These are phyloP conservation scores for Campylomormyrus tamandua DNA, from an alignment of 2,113 vertebrate species.

Conservation along the genomic window DNA sequence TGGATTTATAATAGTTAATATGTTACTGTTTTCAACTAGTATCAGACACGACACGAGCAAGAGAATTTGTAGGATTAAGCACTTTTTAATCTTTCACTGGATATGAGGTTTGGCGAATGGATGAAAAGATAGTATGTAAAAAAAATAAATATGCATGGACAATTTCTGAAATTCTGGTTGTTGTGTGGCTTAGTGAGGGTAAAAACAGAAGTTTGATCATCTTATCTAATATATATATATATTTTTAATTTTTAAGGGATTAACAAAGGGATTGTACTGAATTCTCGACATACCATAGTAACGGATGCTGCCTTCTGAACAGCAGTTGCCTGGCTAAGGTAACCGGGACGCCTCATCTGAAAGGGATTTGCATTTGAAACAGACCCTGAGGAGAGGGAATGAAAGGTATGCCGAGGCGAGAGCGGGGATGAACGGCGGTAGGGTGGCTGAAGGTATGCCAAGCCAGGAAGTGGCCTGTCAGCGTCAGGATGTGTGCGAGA, in stretches of 20 bases:
- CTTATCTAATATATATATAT: too few relatives aligned
- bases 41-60: not conserved
- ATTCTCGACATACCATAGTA: conserved; percentile 7
- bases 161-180: not conserved
- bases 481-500: conserved; percentile 73
- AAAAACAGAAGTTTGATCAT: not conserved
- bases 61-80: not conserved
- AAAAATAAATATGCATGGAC: not conserved
- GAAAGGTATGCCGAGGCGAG: conserved; percentile 35
- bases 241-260: not conserved
- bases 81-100: not conserved
- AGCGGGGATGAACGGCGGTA: conserved; percentile 3
- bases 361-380: conserved; percentile 39
- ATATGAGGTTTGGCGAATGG: not conserved
- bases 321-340: not conserved
- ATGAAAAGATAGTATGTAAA: not conserved
- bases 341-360: conserved; percentile 14
- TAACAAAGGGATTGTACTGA: not conserved
- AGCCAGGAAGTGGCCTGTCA: conserved; percentile 73
- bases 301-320: not conserved
- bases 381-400: conserved; percentile 32
- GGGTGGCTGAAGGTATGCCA: conserved; percentile 53
- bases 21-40: not conserved
- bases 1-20: not conserved
- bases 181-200: not conserved